A percentile compares a stretch with the other conserved stretches of the same genome.
phyloP scores from a whole-genome alignment of 2,797 vertebrate genomes.

The Falco columbarius region DNA sequence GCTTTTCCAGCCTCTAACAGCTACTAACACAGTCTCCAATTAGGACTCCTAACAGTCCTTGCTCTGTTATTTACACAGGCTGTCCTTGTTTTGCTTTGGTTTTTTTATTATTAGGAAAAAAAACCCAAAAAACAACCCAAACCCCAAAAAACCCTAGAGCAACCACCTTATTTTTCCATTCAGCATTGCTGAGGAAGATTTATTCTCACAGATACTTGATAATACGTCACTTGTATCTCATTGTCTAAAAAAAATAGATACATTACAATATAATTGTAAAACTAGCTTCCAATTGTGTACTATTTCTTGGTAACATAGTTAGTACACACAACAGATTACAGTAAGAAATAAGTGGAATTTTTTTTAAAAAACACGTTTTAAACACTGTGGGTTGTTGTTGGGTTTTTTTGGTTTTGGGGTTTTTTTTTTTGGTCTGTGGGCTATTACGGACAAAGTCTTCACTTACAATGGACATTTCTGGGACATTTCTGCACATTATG shows the following conservation, averaged over 20 bases:
- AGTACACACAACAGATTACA: not conserved
- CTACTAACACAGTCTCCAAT: not conserved
- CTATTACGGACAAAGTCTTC: not conserved
- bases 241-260: not conserved
- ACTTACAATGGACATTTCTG: not conserved
- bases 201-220: not conserved
- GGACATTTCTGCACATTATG: not conserved
- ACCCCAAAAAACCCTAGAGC: too few relatives aligned
- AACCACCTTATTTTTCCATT: not conserved
- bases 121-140: not conserved
- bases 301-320: not conserved
- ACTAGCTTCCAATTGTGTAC: not conserved
- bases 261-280: not conserved
- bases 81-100: not conserved
- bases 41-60: not conserved
- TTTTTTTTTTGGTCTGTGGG: not conserved
- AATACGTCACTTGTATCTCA: not conserved
- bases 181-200: not conserved
- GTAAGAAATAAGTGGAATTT: not conserved
- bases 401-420: too few relatives aligned
- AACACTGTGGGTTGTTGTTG: not conserved
- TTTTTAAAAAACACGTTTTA: too few relatives aligned
- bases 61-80: not conserved
- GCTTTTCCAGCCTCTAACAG: not conserved
- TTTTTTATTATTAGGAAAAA: not conserved